A percentile compares a stretch with the other conserved stretches of the same genome.
Evolutionary conservation across 2,113 vertebrate genomes (phyloP).

Genomic region (Scomber colias): DNA sequence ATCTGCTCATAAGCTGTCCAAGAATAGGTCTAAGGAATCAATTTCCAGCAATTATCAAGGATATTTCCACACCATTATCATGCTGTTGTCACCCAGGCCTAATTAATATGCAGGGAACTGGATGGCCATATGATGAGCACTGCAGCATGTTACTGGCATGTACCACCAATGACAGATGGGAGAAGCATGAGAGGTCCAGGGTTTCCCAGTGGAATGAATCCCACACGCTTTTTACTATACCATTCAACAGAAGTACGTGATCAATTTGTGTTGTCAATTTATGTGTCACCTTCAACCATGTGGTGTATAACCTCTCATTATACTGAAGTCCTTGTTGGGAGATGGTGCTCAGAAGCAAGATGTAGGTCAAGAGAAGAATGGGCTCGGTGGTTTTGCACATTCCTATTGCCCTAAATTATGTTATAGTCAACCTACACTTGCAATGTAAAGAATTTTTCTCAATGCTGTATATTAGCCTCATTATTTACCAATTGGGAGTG

Average conservation of each 20-base stretch:
- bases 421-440: background rate
- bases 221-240: slow-evolving; percentile 39
- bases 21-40: slow-evolving; percentile 13
- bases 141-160: slow-evolving; percentile 23
- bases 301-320: slow-evolving; percentile 58
- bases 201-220: slow-evolving; percentile 37
- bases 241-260: slow-evolving; percentile 37
- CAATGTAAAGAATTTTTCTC: background rate
- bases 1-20: slow-evolving; percentile 17
- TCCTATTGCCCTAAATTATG: slow-evolving; percentile 7
- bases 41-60: slow-evolving; percentile 9
- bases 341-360: slow-evolving; percentile 34
- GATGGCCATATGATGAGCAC: slow-evolving; percentile 14
- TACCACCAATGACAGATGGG: slow-evolving; percentile 45
- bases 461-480: background rate
- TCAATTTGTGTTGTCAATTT: slow-evolving; percentile 57
- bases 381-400: slow-evolving; percentile 28
- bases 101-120: slow-evolving; percentile 49
- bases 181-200: slow-evolving; percentile 16
- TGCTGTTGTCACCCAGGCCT: slow-evolving; percentile 13
- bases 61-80: slow-evolving; percentile 10
- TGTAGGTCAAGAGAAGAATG: slow-evolving; percentile 62
- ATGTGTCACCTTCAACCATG: slow-evolving; percentile 57
- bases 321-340: slow-evolving; percentile 22
- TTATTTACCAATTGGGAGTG: background rate